Evolutionary conservation across 1,140 invertebrate species (phyloP).

Genomic region (Palaemon carinicauda): DNA sequence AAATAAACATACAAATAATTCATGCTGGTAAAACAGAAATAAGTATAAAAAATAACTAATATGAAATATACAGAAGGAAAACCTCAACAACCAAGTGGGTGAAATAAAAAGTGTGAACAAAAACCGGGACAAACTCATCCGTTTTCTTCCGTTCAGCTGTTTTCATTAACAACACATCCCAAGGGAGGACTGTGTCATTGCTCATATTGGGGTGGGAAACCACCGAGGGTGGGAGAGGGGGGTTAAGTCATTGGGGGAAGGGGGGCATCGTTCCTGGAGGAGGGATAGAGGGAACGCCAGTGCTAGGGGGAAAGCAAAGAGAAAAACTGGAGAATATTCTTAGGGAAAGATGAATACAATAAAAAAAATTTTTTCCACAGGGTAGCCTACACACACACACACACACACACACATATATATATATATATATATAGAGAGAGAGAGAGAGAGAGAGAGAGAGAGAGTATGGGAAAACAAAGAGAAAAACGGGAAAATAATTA

Average conservation of each 20-base stretch:
- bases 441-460: too few species aligned
- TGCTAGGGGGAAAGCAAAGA: background rate
- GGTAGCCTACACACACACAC: too few species aligned
- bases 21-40: background rate
- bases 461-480: too few species aligned
- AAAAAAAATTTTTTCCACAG: too few species aligned
- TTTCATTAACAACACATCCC: slow-evolving; percentile 7
- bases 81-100: background rate
- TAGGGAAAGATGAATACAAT: too few species aligned
- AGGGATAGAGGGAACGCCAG: background rate
- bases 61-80: background rate
- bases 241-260: background rate
- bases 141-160: background rate
- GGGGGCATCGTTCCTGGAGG: background rate
- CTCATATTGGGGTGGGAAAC: background rate
- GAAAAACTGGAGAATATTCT: too few species aligned
- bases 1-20: too few species aligned
- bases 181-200: background rate
- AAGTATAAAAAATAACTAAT: background rate
- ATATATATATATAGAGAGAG: too few species aligned
- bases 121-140: background rate
- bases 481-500: too few species aligned
- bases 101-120: background rate
- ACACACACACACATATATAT: too few species aligned
- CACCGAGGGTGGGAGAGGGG: background rate